Base-by-base conservation (phyloP, 2,113 vertebrate genomes). In the Lycocorax pyrrhopterus region DNA sequence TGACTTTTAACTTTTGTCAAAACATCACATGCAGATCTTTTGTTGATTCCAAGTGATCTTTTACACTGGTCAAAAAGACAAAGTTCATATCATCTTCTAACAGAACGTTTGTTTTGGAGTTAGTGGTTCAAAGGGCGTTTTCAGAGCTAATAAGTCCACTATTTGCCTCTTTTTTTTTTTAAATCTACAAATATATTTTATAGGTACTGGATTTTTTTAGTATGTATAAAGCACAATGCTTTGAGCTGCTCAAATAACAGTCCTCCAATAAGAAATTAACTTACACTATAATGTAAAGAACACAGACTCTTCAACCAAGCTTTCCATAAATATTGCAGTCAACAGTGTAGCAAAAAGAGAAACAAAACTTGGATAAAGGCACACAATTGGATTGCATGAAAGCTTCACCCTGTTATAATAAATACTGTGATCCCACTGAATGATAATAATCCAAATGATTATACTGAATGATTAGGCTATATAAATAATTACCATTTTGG, bases 41-140 rank as follows among this genome's bases (percentile, higher is more conserved):
- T 89, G 21, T 82, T 93, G 22, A 89, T 73, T 76, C 49, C 87
- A 89, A 88, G 41, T 93, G 59, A 84, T 67, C 56, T 74, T 89
- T 81, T 58, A 52, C 25, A 69, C 63, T 62, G 74, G 74, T 49
- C 84, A 79, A 72, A 89, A 90, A 87, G 80, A 47, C 93, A 95
- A 95, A 95, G 94, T 95, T 81, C 94, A 91, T 43, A 69, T 53
- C 32, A 55, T 16, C 60, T 60, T 71, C 67, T 64, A 91, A 84
- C 46, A 78, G 49, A 87, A 84, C 74, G 60, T 82, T 96, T 95
- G 79, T 69, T 93, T 96, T 95, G 55, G 76, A 71, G 62, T 53
- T 67, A 49, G 53, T 55, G 49, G 55, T 87, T 73, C 87, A 94
- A 95, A 91, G 78, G 35, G 27, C 67, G 12, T 82, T 85, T 46